Conservation (phyloP, 2,797 vertebrate genomes). For the Podarcis siculus region DNA sequence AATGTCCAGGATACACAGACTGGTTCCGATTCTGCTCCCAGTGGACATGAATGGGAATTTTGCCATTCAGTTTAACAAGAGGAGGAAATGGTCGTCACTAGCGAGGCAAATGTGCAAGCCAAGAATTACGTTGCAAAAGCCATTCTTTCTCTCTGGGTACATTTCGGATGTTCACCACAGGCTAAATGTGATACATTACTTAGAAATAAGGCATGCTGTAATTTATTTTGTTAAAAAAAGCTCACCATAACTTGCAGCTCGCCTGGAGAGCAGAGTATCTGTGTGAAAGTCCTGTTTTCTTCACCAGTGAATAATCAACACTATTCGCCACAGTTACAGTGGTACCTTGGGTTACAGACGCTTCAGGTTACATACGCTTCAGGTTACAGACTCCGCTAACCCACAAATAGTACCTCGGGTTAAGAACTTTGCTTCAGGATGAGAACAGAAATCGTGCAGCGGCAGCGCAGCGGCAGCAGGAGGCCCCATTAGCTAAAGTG, state of each 20-base stretch:
- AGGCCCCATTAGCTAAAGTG: too few species aligned
- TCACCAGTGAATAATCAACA: not conserved
- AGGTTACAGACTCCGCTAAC: too few species aligned
- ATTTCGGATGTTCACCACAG: not conserved
- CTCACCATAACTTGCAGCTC: not conserved
- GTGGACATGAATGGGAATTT: conserved; percentile 45
- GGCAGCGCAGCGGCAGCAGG: too few species aligned
- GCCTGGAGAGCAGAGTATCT: not conserved
- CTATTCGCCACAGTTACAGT: not conserved
- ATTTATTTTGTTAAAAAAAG: not conserved
- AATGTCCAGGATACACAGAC: conserved; percentile 22
- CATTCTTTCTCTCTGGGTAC: conserved; percentile 14
- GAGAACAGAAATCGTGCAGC: too few species aligned
- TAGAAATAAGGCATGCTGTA: not conserved
- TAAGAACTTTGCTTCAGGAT: too few species aligned
- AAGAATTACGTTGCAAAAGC: conserved; percentile 41
- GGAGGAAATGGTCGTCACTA: conserved; percentile 61
- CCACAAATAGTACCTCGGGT: too few species aligned
- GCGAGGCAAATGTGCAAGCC: not conserved
- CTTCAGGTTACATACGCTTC: too few species aligned
- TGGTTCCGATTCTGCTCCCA: conserved; percentile 38
- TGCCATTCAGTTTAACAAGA: conserved; percentile 54
- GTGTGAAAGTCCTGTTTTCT: not conserved
- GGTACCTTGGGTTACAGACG: too few species aligned
- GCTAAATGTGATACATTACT: not conserved